Evolutionary conservation across 2,113 vertebrate genomes (phyloP).

Genomic region (Sphyrna mokarran): DNA sequence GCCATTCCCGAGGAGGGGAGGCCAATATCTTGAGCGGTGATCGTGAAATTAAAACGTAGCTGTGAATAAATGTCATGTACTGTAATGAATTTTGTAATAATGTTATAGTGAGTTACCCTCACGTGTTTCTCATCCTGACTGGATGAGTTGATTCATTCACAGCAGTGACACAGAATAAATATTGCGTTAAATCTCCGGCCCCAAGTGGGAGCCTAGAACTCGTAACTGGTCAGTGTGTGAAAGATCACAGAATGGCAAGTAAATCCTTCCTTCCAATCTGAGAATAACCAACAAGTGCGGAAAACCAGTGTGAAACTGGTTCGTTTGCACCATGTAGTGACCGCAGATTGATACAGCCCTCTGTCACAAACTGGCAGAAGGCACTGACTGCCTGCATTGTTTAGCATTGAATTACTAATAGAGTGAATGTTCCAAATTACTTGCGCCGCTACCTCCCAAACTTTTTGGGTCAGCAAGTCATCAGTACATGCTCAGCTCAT

Average conservation of each 20-base stretch:
- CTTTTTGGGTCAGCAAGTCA: not conserved
- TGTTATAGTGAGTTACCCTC: too few relatives aligned
- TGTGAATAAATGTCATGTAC: too few relatives aligned
- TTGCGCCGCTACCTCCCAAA: not conserved
- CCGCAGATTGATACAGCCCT: not conserved
- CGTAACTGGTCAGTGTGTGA: not conserved
- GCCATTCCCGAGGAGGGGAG: too few relatives aligned
- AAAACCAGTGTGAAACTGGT: not conserved
- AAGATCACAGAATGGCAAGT: not conserved
- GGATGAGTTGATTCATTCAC: too few relatives aligned
- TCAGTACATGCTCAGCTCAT: not conserved
- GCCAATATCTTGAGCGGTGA: too few relatives aligned
- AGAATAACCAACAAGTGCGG: not conserved
- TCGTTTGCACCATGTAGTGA: not conserved
- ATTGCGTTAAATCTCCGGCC: not conserved
- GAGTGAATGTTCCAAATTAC: not conserved
- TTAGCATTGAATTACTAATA: not conserved
- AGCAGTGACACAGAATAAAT: too few relatives aligned
- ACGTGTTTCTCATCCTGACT: too few relatives aligned
- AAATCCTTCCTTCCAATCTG: not conserved
- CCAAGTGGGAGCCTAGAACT: not conserved
- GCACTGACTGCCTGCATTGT: not conserved
- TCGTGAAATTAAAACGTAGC: too few relatives aligned
- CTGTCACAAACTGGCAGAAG: not conserved
- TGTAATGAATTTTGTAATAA: too few relatives aligned